Evolutionary conservation across 2,888 invertebrate species (phyloP).

Genomic region (Lasiommata megera): DNA sequence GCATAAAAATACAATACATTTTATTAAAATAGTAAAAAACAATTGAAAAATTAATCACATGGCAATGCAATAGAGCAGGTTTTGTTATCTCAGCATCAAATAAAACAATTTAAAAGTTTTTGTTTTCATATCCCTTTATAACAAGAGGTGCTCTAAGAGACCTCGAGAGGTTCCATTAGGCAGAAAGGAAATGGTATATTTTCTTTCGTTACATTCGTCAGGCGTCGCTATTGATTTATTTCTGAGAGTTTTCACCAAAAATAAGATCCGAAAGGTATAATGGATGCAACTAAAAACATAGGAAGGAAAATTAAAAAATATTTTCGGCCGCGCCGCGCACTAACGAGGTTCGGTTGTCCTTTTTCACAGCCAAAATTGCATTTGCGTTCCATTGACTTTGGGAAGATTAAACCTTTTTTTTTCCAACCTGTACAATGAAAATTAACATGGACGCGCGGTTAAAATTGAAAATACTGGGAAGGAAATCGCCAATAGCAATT

Average conservation of each 20-base stretch:
- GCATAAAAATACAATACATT: too few relatives aligned
- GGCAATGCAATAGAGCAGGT: too few relatives aligned
- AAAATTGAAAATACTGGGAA: constrained; percentile 1
- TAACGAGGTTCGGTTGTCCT: constrained; percentile 37
- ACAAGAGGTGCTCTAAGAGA: too few relatives aligned
- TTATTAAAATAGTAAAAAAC: too few relatives aligned
- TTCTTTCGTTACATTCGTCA: too few relatives aligned
- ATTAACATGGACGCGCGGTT: background rate
- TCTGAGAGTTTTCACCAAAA: constrained; percentile 9
- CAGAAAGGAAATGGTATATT: too few relatives aligned
- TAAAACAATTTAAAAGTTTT: too few relatives aligned
- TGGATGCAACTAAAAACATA: constrained; percentile 47
- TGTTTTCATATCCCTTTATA: too few relatives aligned
- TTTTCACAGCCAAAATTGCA: constrained; percentile 34
- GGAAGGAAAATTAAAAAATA: constrained; percentile 68
- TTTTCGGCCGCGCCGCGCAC: constrained; percentile 42
- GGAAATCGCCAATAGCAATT: background rate
- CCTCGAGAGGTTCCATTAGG: too few relatives aligned
- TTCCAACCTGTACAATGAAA: constrained; percentile 12
- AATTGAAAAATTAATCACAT: too few relatives aligned
- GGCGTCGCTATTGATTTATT: too few relatives aligned
- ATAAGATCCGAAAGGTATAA: constrained; percentile 45
- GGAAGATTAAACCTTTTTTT: constrained; percentile 19
- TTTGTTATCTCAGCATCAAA: too few relatives aligned
- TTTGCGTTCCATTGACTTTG: constrained; percentile 28